A percentile compares a stretch with the other conserved stretches of the same genome.
Evolutionary conservation across 2,888 invertebrate species (phyloP).

Genomic region (Lathronympha strigana): DNA sequence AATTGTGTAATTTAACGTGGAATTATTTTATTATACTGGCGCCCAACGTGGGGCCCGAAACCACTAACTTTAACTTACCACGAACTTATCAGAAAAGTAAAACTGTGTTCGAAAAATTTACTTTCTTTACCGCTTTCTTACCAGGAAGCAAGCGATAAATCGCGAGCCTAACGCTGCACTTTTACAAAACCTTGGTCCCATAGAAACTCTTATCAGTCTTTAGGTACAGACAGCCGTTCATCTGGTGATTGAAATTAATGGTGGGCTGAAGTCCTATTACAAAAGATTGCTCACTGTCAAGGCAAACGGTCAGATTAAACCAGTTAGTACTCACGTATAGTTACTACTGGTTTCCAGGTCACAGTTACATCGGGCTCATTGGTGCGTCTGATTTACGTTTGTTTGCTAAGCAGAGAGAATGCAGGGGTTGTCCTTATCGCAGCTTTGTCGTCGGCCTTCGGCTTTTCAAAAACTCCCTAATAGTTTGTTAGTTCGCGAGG

Average conservation of each 20-base stretch:
- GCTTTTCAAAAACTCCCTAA: conserved; percentile 58
- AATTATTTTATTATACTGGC: neutral
- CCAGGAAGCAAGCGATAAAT: conserved; percentile 36
- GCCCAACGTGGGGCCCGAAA: neutral
- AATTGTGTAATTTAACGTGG: no score
- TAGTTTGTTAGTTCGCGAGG: conserved; percentile 48
- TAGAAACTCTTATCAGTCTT: conserved; percentile 68
- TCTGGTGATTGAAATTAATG: conserved; percentile 78
- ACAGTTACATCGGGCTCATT: neutral
- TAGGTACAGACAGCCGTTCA: conserved; percentile 56
- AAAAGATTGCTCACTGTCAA: no score
- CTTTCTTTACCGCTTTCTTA: neutral
- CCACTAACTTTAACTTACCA: neutral
- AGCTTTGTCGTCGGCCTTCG: conserved; percentile 57
- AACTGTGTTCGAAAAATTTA: neutral
- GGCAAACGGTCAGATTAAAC: neutral
- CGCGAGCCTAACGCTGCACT: conserved; percentile 17
- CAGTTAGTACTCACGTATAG: conserved; percentile 17
- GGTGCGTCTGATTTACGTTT: neutral
- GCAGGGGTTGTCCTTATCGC: conserved; percentile 61
- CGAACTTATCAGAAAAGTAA: neutral
- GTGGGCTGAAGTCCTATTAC: conserved; percentile 47
- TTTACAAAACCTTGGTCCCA: conserved; percentile 57
- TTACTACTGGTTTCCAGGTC: neutral
- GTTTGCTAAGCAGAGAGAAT: neutral